These are phyloP conservation scores for Sceliomorpha sp. DNA, from an alignment of 2,888 invertebrate genomes.

Conservation along the genomic window DNA sequence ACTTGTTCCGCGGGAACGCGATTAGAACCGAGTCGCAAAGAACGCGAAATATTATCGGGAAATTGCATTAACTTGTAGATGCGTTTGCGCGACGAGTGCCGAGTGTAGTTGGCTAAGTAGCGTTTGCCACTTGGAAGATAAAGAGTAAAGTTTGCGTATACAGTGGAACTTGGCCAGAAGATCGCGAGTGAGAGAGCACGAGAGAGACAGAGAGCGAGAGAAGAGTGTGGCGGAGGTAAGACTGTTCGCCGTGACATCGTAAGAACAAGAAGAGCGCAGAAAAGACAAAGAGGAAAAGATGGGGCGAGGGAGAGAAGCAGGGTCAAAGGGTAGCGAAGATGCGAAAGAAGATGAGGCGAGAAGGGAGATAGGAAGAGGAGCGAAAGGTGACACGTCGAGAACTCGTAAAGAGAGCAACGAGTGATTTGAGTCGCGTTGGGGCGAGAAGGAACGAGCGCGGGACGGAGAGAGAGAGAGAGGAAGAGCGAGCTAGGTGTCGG, in stretches of 20 bases:
- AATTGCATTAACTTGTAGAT: slow-evolving; percentile 11
- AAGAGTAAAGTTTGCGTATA: slow-evolving; percentile 51
- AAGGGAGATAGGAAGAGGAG: slow-evolving; percentile 11
- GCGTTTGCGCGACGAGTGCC: slow-evolving; percentile 27
- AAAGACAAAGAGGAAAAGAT: slow-evolving; percentile 1
- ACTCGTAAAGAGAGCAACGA: slow-evolving; percentile 43
- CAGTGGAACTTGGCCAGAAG: slow-evolving; percentile 43
- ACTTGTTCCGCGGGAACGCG: too few species aligned
- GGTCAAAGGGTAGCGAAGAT: slow-evolving; percentile 29
- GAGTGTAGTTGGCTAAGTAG: slow-evolving; percentile 36
- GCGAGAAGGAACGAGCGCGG: slow-evolving; percentile 4
- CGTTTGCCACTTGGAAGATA: slow-evolving; percentile 45
- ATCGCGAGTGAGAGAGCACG: slow-evolving; percentile 30
- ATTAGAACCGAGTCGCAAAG: background rate
- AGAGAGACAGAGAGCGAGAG: slow-evolving; percentile 4
- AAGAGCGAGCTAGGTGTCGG: slow-evolving; percentile 33
- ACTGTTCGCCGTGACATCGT: too few species aligned
- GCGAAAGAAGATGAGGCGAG: slow-evolving; percentile 29
- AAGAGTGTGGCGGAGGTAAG: background rate
- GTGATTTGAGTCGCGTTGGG: slow-evolving; percentile 24
- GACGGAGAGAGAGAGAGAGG: slow-evolving; percentile 2
- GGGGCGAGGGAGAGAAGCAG: slow-evolving; percentile 2
- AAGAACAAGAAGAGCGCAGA: background rate
- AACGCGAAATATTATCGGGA: slow-evolving; percentile 12
- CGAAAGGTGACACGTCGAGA: slow-evolving; percentile 32